phyloP scores from a whole-genome alignment of 2,888 invertebrate genomes.

The Scaeva pyrastri region DNA sequence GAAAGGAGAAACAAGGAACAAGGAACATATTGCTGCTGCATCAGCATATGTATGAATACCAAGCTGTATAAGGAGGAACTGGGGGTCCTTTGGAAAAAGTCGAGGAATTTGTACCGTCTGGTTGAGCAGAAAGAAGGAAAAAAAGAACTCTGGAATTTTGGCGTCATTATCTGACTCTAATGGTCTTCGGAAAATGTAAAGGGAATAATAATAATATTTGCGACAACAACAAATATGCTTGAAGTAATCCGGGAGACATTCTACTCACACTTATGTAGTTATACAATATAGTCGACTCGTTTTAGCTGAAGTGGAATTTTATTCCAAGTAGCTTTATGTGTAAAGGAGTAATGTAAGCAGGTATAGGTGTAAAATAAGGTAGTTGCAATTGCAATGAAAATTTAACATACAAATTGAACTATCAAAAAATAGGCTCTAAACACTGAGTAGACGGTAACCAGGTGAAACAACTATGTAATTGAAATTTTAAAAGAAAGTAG shows the following conservation, averaged over 20 bases:
- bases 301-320: neutral
- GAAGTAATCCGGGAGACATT: conserved; percentile 10
- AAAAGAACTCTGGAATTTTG: conserved; percentile 43
- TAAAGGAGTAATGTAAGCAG: too few relatives aligned
- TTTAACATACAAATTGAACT: too few relatives aligned
- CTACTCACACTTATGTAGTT: neutral
- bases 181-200: conserved; percentile 64
- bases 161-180: conserved; percentile 69
- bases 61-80: conserved; percentile 41
- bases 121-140: conserved; percentile 11
- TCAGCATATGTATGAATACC: conserved; percentile 60
- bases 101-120: conserved; percentile 44
- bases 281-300: neutral
- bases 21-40: conserved; percentile 65
- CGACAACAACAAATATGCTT: conserved; percentile 28
- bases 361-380: too few relatives aligned
- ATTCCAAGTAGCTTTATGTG: too few relatives aligned
- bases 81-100: conserved; percentile 19
- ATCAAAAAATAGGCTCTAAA: too few relatives aligned
- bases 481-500: too few relatives aligned
- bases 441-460: too few relatives aligned
- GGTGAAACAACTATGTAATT: too few relatives aligned
- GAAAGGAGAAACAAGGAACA: conserved; percentile 19
- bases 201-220: conserved; percentile 49
- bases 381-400: too few relatives aligned